These are phyloP conservation scores for Sinocyclocheilus maitianheensis DNA, from an alignment of 2,113 vertebrate species.

Conservation along the genomic window DNA sequence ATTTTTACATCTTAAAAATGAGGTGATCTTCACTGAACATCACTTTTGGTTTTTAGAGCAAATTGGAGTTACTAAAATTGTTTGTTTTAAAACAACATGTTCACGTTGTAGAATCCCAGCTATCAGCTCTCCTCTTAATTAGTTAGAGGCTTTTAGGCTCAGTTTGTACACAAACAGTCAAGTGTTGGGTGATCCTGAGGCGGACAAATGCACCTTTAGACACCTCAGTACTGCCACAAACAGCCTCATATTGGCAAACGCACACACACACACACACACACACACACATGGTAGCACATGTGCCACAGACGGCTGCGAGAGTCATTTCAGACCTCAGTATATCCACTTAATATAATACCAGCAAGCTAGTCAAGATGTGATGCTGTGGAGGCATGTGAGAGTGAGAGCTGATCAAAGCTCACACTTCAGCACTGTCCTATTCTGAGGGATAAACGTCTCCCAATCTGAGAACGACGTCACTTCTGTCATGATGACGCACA, in stretches of 20 bases:
- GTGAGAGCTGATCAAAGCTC: neutral
- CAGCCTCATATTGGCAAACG: constrained; percentile 48
- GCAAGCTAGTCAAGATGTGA: neutral
- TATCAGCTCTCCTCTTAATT: neutral
- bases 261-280: constrained; percentile 49
- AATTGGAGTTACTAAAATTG: neutral
- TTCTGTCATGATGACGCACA: neutral
- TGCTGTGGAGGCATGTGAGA: neutral
- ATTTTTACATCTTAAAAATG: too few species aligned
- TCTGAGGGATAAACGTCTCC: neutral
- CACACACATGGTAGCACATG: constrained; percentile 59
- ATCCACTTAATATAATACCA: constrained; percentile 41
- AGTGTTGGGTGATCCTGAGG: neutral
- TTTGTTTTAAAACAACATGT: neutral
- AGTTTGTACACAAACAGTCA: constrained; percentile 8
- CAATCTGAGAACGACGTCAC: neutral
- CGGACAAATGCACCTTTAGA: constrained; percentile 7
- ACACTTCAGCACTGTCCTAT: neutral
- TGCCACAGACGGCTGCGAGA: constrained; percentile 31
- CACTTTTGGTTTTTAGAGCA: neutral
- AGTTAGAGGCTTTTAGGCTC: neutral
- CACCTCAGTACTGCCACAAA: constrained; percentile 25
- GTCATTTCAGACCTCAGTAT: neutral
- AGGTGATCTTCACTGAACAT: neutral
- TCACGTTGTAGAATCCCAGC: neutral